Evolutionary conservation across 2,113 vertebrate genomes (phyloP), one percentile per base, ranked within the genome.

Genomic region (Mixornis gularis): DNA sequence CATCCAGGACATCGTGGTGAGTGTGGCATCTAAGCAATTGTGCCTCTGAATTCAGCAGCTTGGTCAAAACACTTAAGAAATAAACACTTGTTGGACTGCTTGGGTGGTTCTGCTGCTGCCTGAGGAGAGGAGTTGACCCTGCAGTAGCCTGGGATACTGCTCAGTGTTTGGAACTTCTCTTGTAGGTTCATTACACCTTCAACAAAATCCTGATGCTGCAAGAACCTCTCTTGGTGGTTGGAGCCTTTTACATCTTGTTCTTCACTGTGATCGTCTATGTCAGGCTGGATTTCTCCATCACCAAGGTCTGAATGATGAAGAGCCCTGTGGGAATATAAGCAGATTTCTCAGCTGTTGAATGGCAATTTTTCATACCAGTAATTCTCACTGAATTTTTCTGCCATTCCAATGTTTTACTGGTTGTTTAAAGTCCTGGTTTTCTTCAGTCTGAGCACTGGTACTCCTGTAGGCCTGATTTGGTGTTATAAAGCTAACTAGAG

Each of bases 141-240:
- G 1, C 41, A 22, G 9, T 34, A 48, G 43, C 1, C 3, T 4
- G 15, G 24, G 6, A 27, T 63, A 46, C 46, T n/a, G 29, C 66
- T 94, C 69, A 92, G 24, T 48, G 30, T 79, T 80, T 44, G 9
- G 5, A 92, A 68, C 60, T 62, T 91, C 13, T 58, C 53, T 86
- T 62, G 56, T 95, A 99, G 99, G 98, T 99, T 93, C 99, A 99
- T 94, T 99, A 99, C 95, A 99, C 97, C 32, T 99, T 99, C 97
- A 99, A 99, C 93, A 99, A 99, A 97, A 98, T 99, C 94, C 97
- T 99, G 92, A 99, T 99, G 99, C 98, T 99, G 79, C 99, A 99
- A 94, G 99, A 99, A 96, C 99, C 99, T 52, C 97, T 99, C 43
- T 95, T 99, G 93, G 99, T 99, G 49, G 99, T 99, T 34, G 99